phyloP scores from a whole-genome alignment of 2,888 invertebrate species.

The Pammene fasciana region DNA sequence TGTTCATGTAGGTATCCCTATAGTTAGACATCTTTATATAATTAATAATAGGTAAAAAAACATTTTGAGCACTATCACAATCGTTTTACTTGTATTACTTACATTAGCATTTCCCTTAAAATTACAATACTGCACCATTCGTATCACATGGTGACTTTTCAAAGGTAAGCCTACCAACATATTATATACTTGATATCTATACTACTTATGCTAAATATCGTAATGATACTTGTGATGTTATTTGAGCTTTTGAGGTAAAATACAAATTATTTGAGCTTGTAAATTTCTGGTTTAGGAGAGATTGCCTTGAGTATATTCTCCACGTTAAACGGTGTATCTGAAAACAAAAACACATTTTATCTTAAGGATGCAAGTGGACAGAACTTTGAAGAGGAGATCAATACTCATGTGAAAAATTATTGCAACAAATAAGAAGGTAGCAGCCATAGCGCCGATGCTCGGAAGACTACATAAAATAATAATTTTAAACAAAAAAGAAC shows the following conservation, averaged over 20 bases:
- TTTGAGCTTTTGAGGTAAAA: neutral
- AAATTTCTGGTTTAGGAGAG: conserved; percentile 60
- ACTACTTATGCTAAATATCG: no score
- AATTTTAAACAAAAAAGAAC: no score
- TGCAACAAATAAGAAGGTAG: no score
- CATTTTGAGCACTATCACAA: no score
- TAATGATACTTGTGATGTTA: conserved; percentile 1
- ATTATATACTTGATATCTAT: no score
- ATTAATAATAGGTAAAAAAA: no score
- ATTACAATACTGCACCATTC: neutral
- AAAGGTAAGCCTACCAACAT: neutral
- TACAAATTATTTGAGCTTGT: conserved; percentile 54
- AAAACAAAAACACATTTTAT: conserved; percentile 46
- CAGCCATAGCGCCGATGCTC: no score
- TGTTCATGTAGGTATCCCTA: neutral
- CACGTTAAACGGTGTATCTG: conserved; percentile 78
- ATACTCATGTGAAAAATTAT: no score
- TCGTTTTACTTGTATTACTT: neutral
- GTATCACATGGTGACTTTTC: neutral
- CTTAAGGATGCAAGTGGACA: neutral
- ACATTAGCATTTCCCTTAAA: neutral
- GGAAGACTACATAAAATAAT: no score
- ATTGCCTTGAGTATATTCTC: conserved; percentile 75
- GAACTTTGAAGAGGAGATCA: no score
- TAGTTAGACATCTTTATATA: no score